Evolutionary conservation across 2,888 invertebrate species (phyloP).

Genomic region (Malthinus flaveolus): DNA sequence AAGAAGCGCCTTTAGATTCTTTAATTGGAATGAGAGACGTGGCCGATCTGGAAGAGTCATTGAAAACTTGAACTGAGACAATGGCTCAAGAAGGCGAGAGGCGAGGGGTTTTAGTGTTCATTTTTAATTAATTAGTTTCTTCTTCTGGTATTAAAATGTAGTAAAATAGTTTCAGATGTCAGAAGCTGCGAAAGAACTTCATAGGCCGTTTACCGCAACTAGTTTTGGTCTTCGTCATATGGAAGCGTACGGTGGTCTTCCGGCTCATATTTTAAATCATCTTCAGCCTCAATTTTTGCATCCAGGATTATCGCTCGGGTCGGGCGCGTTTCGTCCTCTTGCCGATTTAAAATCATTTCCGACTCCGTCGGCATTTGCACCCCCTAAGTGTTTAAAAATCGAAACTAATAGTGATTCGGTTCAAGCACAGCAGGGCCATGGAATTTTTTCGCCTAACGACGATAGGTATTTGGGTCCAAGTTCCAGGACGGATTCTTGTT

Average conservation of each 20-base stretch:
- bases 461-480: slow-evolving; percentile 53
- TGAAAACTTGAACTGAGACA: slow-evolving; percentile 46
- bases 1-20: neutral
- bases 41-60: slow-evolving; percentile 27
- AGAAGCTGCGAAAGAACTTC: slow-evolving; percentile 65
- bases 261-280: slow-evolving; percentile 70
- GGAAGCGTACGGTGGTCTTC: slow-evolving; percentile 64
- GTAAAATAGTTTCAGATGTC: slow-evolving; percentile 51
- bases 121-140: slow-evolving; percentile 9
- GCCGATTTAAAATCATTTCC: slow-evolving; percentile 60
- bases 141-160: slow-evolving; percentile 5
- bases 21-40: neutral
- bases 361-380: slow-evolving; percentile 69
- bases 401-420: slow-evolving; percentile 52
- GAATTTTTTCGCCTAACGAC: slow-evolving; percentile 53
- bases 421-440: slow-evolving; percentile 46
- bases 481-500: slow-evolving; percentile 63
- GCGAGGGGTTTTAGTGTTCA: no score
- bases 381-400: slow-evolving; percentile 66
- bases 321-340: slow-evolving; percentile 63
- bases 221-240: slow-evolving; percentile 59
- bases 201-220: slow-evolving; percentile 66
- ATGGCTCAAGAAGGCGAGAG: slow-evolving; percentile 33
- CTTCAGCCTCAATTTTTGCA: slow-evolving; percentile 74
- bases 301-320: slow-evolving; percentile 64